Evolutionary conservation across 2,888 invertebrate genomes (phyloP).

Genomic region (Rhamphomyia laevipes): DNA sequence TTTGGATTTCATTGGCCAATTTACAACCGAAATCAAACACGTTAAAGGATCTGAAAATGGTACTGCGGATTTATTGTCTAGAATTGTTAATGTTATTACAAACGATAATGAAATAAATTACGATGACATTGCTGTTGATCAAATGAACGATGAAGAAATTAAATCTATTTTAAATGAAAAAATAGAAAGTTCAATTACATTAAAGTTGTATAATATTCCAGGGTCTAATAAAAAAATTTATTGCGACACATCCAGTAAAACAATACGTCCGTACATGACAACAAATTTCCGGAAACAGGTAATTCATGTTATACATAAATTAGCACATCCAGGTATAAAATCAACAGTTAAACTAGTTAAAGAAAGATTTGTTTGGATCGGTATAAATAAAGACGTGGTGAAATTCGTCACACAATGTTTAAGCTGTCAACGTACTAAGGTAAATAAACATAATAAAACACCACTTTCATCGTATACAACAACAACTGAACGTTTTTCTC

Average conservation of each 20-base stretch:
- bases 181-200: too few relatives aligned
- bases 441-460: neutral
- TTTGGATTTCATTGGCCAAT: conserved; percentile 2
- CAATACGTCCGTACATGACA: too few relatives aligned
- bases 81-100: neutral
- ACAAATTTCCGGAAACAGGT: too few relatives aligned
- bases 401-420: neutral
- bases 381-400: too few relatives aligned
- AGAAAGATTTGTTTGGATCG: too few relatives aligned
- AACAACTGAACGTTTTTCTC: neutral
- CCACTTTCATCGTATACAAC: neutral
- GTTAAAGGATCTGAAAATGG: neutral
- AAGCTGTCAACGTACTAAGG: neutral
- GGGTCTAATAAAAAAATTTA: too few relatives aligned
- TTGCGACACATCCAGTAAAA: too few relatives aligned
- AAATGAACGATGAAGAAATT: neutral
- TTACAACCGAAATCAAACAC: conserved; percentile 4
- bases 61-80: neutral
- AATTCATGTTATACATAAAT: too few relatives aligned
- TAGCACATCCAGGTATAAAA: too few relatives aligned
- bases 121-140: neutral
- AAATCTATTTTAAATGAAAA: too few relatives aligned
- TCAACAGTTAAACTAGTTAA: too few relatives aligned
- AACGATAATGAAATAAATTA: neutral
- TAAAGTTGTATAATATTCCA: too few relatives aligned